Evolutionary conservation across 2,113 vertebrate species (phyloP), one percentile per base, ranked within the genome.

Genomic region (Merops nubicus): DNA sequence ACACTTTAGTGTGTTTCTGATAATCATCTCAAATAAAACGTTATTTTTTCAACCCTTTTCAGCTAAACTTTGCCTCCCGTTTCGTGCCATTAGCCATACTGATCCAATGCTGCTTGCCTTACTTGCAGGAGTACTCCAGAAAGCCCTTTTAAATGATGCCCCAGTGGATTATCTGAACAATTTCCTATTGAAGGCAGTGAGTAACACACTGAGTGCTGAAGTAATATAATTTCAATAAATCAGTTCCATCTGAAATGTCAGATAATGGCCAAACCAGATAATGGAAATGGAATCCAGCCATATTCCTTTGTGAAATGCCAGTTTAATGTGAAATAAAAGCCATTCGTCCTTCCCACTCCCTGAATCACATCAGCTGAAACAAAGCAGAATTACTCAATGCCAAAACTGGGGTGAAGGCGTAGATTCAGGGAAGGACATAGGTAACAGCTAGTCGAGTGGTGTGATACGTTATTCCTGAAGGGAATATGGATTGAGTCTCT

Each of bases 201-300:
- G 82, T 83, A 94, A 93, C 93, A 42, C 77, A 94, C 91, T 70
- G 88, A 88, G 67, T 57, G 87, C 80, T 88, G 78, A 93, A 63
- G 63, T 95, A 94, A 94, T 95, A 91, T 20, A 82, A 96, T 95
- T 95, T 88, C 89, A 94, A 95, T 93, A 92, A 93, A 95, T 93
- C 93, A 88, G 34, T 91, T 95, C 91, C 85, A 91, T 95, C 88
- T 91, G 82, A 91, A 94, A 93, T 94, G 78, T 93, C 91, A 93
- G 81, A 93, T 94, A 96, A 95, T 82, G 79, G 79, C 89, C 67
- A 83, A 95, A 92, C 54, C 59, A 88, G 85, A 93, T 96, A 96
- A 95, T 95, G 92, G 88, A 96, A 97, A 91, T 89, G 93, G 94
- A 95, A 97, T 91, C 33, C 33, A 88, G 89, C 95, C 95, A 96